phyloP scores from a whole-genome alignment of 2,888 invertebrate species.

The Apotomis turbidana region DNA sequence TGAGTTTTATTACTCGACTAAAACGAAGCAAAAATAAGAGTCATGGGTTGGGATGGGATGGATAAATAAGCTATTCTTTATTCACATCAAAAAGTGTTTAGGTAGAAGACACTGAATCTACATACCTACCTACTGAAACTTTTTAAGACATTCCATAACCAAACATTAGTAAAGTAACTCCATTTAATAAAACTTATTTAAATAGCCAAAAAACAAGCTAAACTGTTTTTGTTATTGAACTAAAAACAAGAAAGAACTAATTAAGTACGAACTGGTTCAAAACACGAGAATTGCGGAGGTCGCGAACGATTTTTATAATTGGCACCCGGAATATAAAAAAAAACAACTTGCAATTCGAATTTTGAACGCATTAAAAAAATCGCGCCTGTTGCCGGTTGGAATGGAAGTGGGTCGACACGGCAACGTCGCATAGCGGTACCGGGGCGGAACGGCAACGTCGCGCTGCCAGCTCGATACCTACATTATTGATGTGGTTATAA shows the following conservation, averaged over 20 bases:
- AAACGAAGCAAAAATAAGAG: too few species aligned
- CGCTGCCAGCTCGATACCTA: conserved; percentile 43
- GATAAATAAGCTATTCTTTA: too few species aligned
- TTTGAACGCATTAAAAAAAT: conserved; percentile 67
- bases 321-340: conserved; percentile 46
- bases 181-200: not conserved
- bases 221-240: conserved; percentile 2
- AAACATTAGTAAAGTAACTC: not conserved
- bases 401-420: conserved; percentile 65
- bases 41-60: too few species aligned
- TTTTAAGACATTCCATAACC: not conserved
- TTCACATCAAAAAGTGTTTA: not conserved
- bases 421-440: conserved; percentile 75
- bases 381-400: conserved; percentile 53
- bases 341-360: conserved; percentile 62
- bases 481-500: conserved; percentile 42
- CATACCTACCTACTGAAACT: not conserved
- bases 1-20: too few species aligned
- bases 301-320: conserved; percentile 30
- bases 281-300: conserved; percentile 9
- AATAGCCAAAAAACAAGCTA: not conserved
- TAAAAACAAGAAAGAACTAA: not conserved
- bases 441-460: conserved; percentile 56
- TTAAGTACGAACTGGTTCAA: not conserved
- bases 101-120: not conserved